Evolutionary conservation across 2,113 vertebrate species (phyloP).

Genomic region (Ciconia maguari): DNA sequence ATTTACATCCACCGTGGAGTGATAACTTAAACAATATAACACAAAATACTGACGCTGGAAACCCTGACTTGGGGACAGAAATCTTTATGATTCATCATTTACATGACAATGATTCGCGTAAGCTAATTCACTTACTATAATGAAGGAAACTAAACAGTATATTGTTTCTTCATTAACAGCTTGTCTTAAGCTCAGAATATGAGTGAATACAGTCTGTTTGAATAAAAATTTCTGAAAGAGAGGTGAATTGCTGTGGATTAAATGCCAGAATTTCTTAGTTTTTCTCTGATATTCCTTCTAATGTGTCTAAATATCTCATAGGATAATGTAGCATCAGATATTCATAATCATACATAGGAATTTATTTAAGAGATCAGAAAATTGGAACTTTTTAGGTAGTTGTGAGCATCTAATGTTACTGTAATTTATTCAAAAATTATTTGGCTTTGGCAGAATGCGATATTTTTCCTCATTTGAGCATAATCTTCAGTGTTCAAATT

Average conservation of each 20-base stretch:
- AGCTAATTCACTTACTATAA: background rate
- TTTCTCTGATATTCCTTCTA: background rate
- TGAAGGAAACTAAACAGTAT: background rate
- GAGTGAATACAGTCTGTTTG: background rate
- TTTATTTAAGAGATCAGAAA: background rate
- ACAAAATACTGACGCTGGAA: background rate
- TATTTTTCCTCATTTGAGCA: background rate
- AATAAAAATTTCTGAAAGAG: background rate
- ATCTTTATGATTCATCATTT: background rate
- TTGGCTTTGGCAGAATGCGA: background rate
- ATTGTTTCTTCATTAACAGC: background rate
- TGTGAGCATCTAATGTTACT: background rate
- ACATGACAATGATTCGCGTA: background rate
- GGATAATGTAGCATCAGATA: background rate
- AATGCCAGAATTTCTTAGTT: background rate
- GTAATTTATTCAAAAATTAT: background rate
- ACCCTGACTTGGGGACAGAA: background rate
- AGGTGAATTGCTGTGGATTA: background rate
- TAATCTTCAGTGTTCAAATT: background rate
- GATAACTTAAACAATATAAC: background rate
- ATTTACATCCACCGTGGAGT: background rate
- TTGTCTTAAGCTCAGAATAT: background rate
- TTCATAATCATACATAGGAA: background rate
- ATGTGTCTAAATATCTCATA: background rate
- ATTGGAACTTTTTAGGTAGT: background rate